These are phyloP conservation scores for Tretioscincus oriximinensis DNA, from an alignment of 2,113 vertebrate genomes.

Conservation along the genomic window DNA sequence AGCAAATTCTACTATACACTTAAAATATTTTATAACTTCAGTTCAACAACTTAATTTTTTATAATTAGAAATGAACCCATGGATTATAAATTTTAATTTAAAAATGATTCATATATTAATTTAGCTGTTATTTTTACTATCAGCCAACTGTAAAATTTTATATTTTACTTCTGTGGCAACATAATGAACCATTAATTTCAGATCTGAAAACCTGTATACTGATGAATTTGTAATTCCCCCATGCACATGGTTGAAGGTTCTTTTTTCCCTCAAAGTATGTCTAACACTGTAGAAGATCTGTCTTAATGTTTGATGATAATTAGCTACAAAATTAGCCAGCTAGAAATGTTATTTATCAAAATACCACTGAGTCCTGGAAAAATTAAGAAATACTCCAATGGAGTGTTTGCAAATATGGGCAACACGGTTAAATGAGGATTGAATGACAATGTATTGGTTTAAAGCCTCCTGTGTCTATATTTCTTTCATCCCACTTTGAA, in stretches of 20 bases:
- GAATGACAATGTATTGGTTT: conserved; percentile 63
- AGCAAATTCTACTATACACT: conserved; percentile 40
- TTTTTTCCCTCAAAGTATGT: conserved; percentile 57
- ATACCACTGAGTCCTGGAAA: conserved; percentile 51
- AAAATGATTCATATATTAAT: conserved; percentile 64
- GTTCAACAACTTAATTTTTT: conserved; percentile 50
- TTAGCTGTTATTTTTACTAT: conserved; percentile 55
- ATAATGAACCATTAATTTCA: conserved; percentile 60
- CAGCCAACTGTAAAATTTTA: conserved; percentile 49
- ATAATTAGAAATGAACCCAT: conserved; percentile 46
- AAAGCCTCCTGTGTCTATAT: conserved; percentile 43
- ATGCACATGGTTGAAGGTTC: conserved; percentile 32
- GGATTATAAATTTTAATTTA: conserved; percentile 56
- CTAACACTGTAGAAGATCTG: conserved; percentile 62
- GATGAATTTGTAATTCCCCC: conserved; percentile 63
- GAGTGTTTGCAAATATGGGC: conserved; percentile 62
- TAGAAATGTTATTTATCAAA: conserved; percentile 67
- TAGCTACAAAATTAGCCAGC: conserved; percentile 69
- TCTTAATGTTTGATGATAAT: conserved; percentile 68
- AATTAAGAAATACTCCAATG: conserved; percentile 40
- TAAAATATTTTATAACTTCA: conserved; percentile 44
- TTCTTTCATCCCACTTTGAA: conserved; percentile 9
- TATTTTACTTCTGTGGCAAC: conserved; percentile 61
- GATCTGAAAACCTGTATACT: conserved; percentile 59
- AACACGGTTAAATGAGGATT: conserved; percentile 55